Conservation (phyloP, 2,888 invertebrate genomes). For the Polia nebulosa region DNA sequence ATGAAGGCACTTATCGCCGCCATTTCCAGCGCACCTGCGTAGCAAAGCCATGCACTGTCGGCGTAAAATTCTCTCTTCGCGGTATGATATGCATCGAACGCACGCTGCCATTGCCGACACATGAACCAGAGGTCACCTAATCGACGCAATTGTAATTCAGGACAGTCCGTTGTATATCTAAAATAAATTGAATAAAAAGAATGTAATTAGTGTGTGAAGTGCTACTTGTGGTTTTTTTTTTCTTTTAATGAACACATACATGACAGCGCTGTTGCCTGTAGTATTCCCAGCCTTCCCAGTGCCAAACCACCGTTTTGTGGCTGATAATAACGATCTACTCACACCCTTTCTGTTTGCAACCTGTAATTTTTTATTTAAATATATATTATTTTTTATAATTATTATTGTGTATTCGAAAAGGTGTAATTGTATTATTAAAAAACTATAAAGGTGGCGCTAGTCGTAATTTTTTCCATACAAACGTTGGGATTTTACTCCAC, state of each 20-base stretch:
- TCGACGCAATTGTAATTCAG: conserved; percentile 97
- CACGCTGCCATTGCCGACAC: conserved; percentile 97
- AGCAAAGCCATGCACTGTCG: conserved; percentile 99
- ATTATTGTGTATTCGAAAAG: neutral
- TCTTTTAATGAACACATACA: conserved; percentile 91
- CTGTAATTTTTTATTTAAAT: conserved; percentile 72
- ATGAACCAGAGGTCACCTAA: conserved; percentile 99
- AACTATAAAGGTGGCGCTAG: neutral
- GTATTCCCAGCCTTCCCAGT: conserved; percentile 96
- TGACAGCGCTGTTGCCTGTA: conserved; percentile 94
- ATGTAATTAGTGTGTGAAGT: neutral
- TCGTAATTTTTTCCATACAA: neutral
- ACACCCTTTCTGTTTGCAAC: conserved; percentile 97
- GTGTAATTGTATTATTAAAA: neutral
- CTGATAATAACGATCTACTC: conserved; percentile 97
- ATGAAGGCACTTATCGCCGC: conserved; percentile 98
- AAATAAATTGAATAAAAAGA: conserved; percentile 54
- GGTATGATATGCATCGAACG: conserved; percentile 98
- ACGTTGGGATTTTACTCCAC: neutral
- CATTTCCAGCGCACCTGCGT: conserved; percentile 99
- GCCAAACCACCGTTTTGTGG: conserved; percentile 98
- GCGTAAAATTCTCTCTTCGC: conserved; percentile 99
- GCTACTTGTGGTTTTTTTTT: neutral
- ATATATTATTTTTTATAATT: neutral
- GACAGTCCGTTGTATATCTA: conserved; percentile 95